Conservation (phyloP, 2,888 invertebrate species). For the Eristalis intricaria region DNA sequence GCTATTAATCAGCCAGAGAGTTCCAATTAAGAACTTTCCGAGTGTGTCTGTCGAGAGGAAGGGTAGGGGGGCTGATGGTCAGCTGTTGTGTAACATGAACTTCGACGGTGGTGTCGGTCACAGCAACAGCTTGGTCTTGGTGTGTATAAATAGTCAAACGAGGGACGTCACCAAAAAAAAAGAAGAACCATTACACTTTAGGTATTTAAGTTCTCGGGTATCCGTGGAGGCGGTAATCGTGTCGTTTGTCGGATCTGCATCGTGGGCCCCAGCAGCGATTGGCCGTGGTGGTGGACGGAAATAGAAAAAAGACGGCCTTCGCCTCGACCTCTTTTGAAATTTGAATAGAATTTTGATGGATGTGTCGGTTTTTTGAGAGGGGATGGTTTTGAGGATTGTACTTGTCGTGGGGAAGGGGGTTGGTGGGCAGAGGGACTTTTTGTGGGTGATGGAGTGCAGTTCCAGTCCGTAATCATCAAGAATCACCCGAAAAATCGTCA, state of each 20-base stretch:
- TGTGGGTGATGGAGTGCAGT: too few relatives aligned
- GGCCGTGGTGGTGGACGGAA: not conserved
- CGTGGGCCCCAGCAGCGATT: not conserved
- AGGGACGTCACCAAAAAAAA: not conserved
- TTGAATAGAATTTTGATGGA: not conserved
- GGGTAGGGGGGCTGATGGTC: not conserved
- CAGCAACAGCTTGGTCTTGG: not conserved
- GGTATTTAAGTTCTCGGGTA: not conserved
- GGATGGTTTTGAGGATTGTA: too few relatives aligned
- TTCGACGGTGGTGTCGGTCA: too few relatives aligned
- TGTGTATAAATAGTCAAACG: not conserved
- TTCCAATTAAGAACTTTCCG: not conserved
- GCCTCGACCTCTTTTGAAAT: not conserved
- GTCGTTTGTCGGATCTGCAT: not conserved
- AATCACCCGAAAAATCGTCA: too few relatives aligned
- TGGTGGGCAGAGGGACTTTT: too few relatives aligned
- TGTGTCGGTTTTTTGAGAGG: too few relatives aligned
- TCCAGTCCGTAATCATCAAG: too few relatives aligned
- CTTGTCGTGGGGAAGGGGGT: too few relatives aligned
- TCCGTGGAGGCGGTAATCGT: not conserved
- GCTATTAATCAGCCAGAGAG: conserved; percentile 28
- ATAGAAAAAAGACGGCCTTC: not conserved
- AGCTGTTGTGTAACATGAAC: not conserved
- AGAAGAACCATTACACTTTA: not conserved
- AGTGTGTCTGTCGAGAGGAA: not conserved